Percentiles rank a stretch among this genome's conserved stretches.
These are phyloP conservation scores for Thymelicus lineola DNA, from an alignment of 2,888 invertebrate species.

Conservation along the genomic window DNA sequence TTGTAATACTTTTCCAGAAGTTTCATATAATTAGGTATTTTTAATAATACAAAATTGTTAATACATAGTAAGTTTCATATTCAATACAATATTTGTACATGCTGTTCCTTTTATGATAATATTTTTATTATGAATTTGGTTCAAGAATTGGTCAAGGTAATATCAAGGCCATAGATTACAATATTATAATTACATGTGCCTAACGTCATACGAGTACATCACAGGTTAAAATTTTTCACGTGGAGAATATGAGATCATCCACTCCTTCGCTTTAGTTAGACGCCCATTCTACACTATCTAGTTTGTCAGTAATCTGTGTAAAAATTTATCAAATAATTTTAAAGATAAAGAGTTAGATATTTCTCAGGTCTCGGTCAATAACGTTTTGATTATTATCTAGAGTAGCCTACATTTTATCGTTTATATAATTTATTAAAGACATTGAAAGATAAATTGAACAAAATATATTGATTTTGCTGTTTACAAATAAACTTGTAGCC, in stretches of 20 bases:
- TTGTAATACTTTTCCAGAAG: too few relatives aligned
- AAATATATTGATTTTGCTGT: not conserved
- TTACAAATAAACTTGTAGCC: not conserved
- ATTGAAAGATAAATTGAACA: conserved; percentile 1
- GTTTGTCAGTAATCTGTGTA: conserved; percentile 10
- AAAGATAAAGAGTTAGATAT: conserved; percentile 11
- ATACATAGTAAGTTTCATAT: not conserved
- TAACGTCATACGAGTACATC: too few relatives aligned
- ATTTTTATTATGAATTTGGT: not conserved
- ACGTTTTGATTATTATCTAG: conserved; percentile 25
- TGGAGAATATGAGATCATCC: conserved; percentile 28
- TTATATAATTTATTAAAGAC: conserved; percentile 1
- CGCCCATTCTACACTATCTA: conserved; percentile 9
- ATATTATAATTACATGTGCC: too few relatives aligned
- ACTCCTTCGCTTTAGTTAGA: conserved; percentile 5
- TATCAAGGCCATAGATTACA: not conserved
- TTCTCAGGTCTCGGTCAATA: conserved; percentile 25
- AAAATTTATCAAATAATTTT: conserved; percentile 2
- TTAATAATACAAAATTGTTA: too few relatives aligned
- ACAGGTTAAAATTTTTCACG: too few relatives aligned
- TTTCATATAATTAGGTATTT: too few relatives aligned
- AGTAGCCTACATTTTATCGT: conserved; percentile 12
- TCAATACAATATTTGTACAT: not conserved
- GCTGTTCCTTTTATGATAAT: not conserved
- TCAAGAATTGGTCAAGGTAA: conserved; percentile 7